A percentile compares a stretch with the other conserved stretches of the same genome.
Evolutionary conservation across 1,140 invertebrate species (phyloP).

Genomic region (Sitobion miscanthi): DNA sequence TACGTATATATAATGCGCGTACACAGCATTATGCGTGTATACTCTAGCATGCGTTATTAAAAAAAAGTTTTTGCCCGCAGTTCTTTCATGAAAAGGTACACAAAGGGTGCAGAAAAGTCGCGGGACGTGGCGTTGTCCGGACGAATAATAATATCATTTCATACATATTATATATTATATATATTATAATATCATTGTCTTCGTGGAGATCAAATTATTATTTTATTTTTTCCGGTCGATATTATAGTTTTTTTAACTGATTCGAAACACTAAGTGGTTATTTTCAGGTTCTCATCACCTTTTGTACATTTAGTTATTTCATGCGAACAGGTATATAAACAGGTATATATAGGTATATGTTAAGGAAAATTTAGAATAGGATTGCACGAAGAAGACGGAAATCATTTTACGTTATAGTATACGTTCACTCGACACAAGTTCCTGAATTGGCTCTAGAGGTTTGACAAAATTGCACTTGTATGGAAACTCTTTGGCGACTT

Average conservation of each 20-base stretch:
- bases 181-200: neutral
- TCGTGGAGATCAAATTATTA: neutral
- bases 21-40: neutral
- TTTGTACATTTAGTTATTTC: neutral
- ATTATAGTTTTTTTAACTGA: neutral
- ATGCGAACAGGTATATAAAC: neutral
- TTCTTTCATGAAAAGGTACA: neutral
- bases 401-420: slow-evolving; percentile 9
- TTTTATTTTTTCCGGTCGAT: neutral
- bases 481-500: slow-evolving; percentile 40
- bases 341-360: neutral
- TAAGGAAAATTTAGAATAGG: neutral
- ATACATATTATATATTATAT: neutral
- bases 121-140: neutral
- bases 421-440: neutral
- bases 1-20: neutral
- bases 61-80: neutral
- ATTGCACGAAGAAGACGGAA: neutral
- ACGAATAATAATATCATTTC: neutral
- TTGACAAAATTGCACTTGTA: slow-evolving; percentile 28
- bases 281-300: neutral
- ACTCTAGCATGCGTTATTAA: neutral
- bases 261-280: neutral
- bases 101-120: neutral
- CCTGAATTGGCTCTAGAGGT: slow-evolving; percentile 33